Evolutionary conservation across 2,888 invertebrate species (phyloP).

Genomic region (Amphipyra tragopoginis): DNA sequence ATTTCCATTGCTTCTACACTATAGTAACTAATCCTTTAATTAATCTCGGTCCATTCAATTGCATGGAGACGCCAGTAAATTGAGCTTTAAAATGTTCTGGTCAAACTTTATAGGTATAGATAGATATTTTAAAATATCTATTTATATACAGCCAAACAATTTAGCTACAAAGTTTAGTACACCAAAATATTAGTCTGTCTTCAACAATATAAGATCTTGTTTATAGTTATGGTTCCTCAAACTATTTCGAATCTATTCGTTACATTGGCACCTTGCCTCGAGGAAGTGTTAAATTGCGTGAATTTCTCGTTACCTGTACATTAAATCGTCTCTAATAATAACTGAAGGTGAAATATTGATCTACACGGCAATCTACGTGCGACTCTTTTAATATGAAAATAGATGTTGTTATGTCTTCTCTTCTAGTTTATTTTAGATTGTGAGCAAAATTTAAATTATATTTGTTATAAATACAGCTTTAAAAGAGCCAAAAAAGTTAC

Average conservation of each 20-base stretch:
- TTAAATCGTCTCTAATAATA: constrained; percentile 43
- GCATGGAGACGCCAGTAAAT: background rate
- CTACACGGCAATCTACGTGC: constrained; percentile 7
- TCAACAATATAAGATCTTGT: background rate
- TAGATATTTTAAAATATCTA: too few species aligned
- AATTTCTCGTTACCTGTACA: constrained; percentile 47
- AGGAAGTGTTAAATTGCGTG: constrained; percentile 48
- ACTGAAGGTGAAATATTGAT: constrained; percentile 39
- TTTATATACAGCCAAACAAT: background rate
- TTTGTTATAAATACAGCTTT: too few species aligned
- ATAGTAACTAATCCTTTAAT: background rate
- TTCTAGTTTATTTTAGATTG: background rate
- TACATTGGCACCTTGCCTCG: constrained; percentile 49
- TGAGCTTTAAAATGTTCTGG: background rate
- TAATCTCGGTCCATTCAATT: background rate
- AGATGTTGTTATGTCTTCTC: background rate
- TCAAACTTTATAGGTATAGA: background rate
- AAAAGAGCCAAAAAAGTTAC: too few species aligned
- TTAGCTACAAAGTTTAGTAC: background rate
- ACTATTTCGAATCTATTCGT: constrained; percentile 17
- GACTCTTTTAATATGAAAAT: constrained; percentile 19
- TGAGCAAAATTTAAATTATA: background rate
- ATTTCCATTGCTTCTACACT: background rate
- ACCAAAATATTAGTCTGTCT: constrained; percentile 2
- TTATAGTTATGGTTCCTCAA: background rate